Evolutionary conservation across 37 sponge, comb jelly and placozoan species (phyloP).

Genomic region (Aphrocallistes beatrix): DNA sequence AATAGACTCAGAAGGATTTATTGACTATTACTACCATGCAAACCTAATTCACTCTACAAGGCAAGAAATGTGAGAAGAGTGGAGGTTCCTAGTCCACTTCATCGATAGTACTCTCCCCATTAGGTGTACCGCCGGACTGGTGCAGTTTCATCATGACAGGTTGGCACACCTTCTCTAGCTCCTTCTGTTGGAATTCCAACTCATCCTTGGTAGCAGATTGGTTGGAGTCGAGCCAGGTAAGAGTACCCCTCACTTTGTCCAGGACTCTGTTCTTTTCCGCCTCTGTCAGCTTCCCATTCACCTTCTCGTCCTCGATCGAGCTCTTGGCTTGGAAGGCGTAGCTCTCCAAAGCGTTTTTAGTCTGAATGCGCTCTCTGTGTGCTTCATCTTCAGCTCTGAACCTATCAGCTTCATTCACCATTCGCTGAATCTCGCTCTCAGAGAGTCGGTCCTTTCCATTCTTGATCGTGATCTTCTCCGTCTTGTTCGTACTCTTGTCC

Average conservation of each 20-base stretch:
- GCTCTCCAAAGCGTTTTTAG: constrained; percentile 62
- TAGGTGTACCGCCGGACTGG: no score
- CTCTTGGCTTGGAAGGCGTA: constrained; percentile 45
- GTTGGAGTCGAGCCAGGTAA: constrained; percentile 70
- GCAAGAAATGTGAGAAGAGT: no score
- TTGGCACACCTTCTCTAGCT: constrained; percentile 54
- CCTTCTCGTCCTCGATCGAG: constrained; percentile 33
- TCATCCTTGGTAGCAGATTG: constrained; percentile 59
- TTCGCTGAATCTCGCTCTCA: constrained; percentile 46
- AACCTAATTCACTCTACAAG: no score
- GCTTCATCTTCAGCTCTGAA: constrained; percentile 62
- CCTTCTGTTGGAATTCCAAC: constrained; percentile 43
- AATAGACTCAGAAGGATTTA: no score
- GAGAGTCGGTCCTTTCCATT: constrained; percentile 64
- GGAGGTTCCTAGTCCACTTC: no score
- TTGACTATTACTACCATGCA: no score
- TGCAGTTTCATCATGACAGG: constrained; percentile 79
- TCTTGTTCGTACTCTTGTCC: constrained; percentile 68
- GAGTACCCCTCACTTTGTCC: constrained; percentile 25
- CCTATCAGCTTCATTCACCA: constrained; percentile 66
- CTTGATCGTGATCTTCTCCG: constrained; percentile 66
- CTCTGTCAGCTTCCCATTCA: constrained; percentile 32
- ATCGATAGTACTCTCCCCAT: no score
- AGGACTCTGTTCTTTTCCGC: constrained; percentile 42
- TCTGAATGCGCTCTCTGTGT: constrained; percentile 32